Base-by-base conservation (phyloP, 2,113 vertebrate species). In the Albula goreensis region DNA sequence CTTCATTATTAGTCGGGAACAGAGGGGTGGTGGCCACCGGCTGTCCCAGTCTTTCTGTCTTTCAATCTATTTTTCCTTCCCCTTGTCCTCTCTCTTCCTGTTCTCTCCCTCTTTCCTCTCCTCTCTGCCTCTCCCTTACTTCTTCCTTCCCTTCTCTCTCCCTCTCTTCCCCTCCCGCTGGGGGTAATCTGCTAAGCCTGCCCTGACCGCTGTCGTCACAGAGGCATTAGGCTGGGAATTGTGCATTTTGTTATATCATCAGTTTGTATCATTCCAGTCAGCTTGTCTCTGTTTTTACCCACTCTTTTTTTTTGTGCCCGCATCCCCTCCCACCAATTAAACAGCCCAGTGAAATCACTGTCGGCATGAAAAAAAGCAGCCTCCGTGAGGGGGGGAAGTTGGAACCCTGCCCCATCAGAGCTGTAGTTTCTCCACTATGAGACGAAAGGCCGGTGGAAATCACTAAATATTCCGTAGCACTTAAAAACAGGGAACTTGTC, bases 201-300 rank as follows among this genome's bases (percentile, higher is more conserved):
- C 12, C 66, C 63, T 78, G 25, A 77, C 63, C 74, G 83, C 79
- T 88, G 78, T 79, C 66, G 80, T 83, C 83, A 82, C 63, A 53
- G 78, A 52, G 78, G 85, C 83, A 50, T 83, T 81, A 89, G 50
- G 52, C 53, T 25, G 84, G 87, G 31, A 77, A 74, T 77, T 80
- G 81, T 49, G 81, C 50, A 8, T 41, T 66, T 50, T 83, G 81
- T 86, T 88, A 60, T 77, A 60, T 84, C 82, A 81, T 78, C 60
- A 79, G 53, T 86, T 80, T 87, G 82, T 83, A 57, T 56, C 63
- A 57, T 84, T 80, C 86, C 86, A 87, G 83, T 78, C 80, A 56
- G 83, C 66, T 85, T 78, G 60, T 12, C 56, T 50, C 41, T 70
- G 51, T n/a, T 57, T 60, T 25, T 13, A 53, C 17, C 66, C 22